Evolutionary conservation across 2,797 vertebrate species (phyloP).

Genomic region (Serranus cabrilla): DNA sequence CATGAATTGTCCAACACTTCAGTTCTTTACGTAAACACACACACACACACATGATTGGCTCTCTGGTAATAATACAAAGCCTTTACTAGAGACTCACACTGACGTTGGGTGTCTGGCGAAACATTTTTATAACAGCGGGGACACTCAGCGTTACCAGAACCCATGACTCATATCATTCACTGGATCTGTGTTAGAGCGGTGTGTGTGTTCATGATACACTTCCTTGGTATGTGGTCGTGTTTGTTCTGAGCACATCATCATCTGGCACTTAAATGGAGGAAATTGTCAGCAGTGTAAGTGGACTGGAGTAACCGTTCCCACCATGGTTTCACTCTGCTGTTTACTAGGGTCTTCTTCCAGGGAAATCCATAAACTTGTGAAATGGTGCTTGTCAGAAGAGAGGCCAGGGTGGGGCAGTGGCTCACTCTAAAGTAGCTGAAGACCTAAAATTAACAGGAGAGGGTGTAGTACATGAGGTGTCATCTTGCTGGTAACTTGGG

Average conservation of each 20-base stretch:
- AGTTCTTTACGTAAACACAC: slow-evolving; percentile 6
- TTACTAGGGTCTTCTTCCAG: slow-evolving; percentile 12
- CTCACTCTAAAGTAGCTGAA: slow-evolving; percentile 63
- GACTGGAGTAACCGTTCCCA: no score
- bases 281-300: not conserved
- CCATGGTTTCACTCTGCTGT: not conserved
- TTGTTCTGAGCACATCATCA: slow-evolving; percentile 27
- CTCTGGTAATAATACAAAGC: rapidly evolving
- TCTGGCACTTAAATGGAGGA: not conserved
- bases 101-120: not conserved
- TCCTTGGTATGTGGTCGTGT: slow-evolving; percentile 57
- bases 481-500: slow-evolving; percentile 57
- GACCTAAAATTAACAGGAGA: slow-evolving; percentile 79
- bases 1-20: slow-evolving; percentile 42
- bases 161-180: slow-evolving; percentile 63
- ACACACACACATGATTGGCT: not conserved
- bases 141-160: slow-evolving; percentile 29
- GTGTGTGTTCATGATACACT: slow-evolving; percentile 54
- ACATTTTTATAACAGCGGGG: not conserved
- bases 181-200: slow-evolving; percentile 16
- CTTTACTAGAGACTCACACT: not conserved
- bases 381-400: slow-evolving; percentile 24
- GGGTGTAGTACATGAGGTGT: slow-evolving; percentile 43
- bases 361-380: slow-evolving; percentile 50
- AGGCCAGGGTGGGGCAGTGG: slow-evolving; percentile 60